Evolutionary conservation across 2,797 vertebrate species (phyloP).

Genomic region (Acropternis orthonyx): DNA sequence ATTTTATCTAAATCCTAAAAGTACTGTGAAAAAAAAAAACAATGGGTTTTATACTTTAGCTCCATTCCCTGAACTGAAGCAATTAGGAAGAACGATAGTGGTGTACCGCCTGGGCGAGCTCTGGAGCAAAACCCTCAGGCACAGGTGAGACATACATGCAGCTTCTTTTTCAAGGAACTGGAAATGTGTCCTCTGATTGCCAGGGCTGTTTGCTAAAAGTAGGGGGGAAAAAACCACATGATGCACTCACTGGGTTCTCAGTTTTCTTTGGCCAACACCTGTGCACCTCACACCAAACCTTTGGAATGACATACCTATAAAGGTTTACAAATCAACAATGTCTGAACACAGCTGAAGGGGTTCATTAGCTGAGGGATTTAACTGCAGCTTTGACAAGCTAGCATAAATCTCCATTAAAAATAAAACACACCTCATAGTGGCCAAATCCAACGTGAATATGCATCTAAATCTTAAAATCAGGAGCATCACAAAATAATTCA

Average conservation of each 20-base stretch:
- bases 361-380: constrained; percentile 60
- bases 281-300: constrained; percentile 24
- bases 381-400: constrained; percentile 69
- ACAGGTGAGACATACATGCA: background rate
- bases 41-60: background rate
- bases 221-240: fast-evolving
- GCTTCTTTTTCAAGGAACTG: constrained; percentile 5
- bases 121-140: background rate
- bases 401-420: constrained; percentile 72
- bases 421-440: constrained; percentile 44
- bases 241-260: background rate
- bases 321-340: constrained; percentile 29
- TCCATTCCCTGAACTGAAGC: constrained; percentile 1
- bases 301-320: background rate
- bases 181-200: background rate
- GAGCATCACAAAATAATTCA: constrained; percentile 66
- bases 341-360: constrained; percentile 49
- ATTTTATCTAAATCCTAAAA: constrained; percentile 51
- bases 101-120: background rate
- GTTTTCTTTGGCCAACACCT: constrained; percentile 22
- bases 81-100: background rate
- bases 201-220: background rate
- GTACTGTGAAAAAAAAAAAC: background rate
- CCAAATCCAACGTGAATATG: constrained; percentile 66
- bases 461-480: constrained; percentile 53